A percentile compares a stretch with the other conserved stretches of the same genome.
Evolutionary conservation across 2,888 invertebrate species (phyloP).

Genomic region (Camptogramma bilineatum): DNA sequence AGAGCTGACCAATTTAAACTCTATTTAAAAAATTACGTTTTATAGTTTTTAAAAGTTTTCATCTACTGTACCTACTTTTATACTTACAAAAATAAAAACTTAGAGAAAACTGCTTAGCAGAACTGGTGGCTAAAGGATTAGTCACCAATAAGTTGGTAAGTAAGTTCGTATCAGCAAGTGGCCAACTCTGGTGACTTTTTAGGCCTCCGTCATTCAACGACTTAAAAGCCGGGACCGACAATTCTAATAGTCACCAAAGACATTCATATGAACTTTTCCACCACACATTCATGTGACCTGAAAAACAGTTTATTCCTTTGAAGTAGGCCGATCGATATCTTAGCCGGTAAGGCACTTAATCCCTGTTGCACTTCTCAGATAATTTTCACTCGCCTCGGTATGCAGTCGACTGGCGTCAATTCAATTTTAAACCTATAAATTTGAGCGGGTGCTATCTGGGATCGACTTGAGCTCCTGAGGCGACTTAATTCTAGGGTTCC

Average conservation of each 20-base stretch:
- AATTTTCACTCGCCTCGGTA: slow-evolving; percentile 65
- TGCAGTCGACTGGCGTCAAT: slow-evolving; percentile 59
- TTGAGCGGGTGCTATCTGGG: slow-evolving; percentile 52
- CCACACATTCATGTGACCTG: slow-evolving; percentile 15
- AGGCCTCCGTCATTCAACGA: no score
- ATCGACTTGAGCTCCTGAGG: slow-evolving; percentile 24
- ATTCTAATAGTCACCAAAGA: not conserved
- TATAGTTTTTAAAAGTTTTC: no score
- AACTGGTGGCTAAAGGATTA: no score
- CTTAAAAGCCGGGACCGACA: no score
- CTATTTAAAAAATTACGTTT: no score
- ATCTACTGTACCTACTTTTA: no score
- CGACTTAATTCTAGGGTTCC: slow-evolving; percentile 17
- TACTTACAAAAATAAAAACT: no score
- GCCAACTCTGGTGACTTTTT: no score
- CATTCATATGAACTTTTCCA: not conserved
- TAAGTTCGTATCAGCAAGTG: no score
- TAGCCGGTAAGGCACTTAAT: slow-evolving; percentile 63
- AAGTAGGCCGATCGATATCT: slow-evolving; percentile 65
- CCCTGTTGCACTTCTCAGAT: slow-evolving; percentile 69
- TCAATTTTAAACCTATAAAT: slow-evolving; percentile 72
- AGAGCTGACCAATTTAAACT: no score
- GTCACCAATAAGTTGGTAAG: no score
- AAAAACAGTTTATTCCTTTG: slow-evolving; percentile 50
- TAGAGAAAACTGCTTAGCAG: no score